Evolutionary conservation across 2,888 invertebrate species (phyloP), one percentile per base, ranked within the genome.

Genomic region (Idaea biselata): DNA sequence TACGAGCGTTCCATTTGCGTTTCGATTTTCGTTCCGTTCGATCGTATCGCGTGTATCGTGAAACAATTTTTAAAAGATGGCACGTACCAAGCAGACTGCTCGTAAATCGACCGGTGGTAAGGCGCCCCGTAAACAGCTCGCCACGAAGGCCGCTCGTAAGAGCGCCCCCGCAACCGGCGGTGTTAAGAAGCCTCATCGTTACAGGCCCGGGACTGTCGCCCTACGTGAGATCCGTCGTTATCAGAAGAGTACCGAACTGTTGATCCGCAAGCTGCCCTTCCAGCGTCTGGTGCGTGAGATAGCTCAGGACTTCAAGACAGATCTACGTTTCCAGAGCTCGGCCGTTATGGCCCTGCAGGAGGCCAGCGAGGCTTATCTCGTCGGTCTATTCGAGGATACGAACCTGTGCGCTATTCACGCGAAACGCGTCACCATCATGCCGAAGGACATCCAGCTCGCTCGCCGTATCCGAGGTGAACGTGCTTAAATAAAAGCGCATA

Each of bases 301-400:
- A 80, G 98, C 98, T 2, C 98, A 98, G 84, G 98, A 99, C 88
- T 98, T 98, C 96, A 98, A 98, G 89, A 98, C 98, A 74, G 98
- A 98, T 91, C 93, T 98, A 76, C 96, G 98, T 93, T 98, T 98
- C 94, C 98, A 98, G 93, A 97, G 97, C 76, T 97, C 98, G 59
- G 98, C 98, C 70, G 97, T 98, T 81, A 97, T 97, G 66, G 98
- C 98, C 72, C 93, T 98, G 70, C 96, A 97, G 95, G 98, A 98
- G 93, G 97, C 97, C 60, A 96, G 96, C 77, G 97, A 97, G 89
- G 97, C 97, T 11, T 97, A 97, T 88, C 93, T 98, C 73, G 98
- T 98, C 65, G 98, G 99, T 72, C 94, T 99, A 65, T 99, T 99
- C 91, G 99, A 99, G 94, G 99, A 99, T 93, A 99, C 99, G n/a